Conservation (phyloP, 2,797 vertebrate genomes). For the Enteromius unitaeniatus region DNA sequence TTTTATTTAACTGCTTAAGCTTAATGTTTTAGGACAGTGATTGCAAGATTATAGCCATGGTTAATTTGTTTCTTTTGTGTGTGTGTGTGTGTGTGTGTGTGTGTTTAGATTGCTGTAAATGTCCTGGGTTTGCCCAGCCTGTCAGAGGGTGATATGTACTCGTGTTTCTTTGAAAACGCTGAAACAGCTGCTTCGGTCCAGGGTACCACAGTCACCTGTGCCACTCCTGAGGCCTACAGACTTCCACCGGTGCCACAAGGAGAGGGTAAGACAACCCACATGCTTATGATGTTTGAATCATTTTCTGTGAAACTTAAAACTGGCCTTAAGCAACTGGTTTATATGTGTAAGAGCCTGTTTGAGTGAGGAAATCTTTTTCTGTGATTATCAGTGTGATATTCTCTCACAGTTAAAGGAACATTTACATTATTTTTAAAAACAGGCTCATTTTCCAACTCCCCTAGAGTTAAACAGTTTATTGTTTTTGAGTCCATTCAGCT, state of each 20-base stretch:
- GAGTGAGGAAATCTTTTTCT: neutral
- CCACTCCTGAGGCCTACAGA: constrained; percentile 84
- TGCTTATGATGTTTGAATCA: neutral
- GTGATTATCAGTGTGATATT: neutral
- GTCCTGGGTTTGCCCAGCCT: constrained; percentile 86
- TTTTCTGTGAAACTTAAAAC: neutral
- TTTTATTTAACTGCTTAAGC: neutral
- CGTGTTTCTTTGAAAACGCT: constrained; percentile 89
- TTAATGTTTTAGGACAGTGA: neutral
- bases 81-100: neutral
- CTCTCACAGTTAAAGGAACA: neutral
- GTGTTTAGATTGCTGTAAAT: constrained; percentile 83
- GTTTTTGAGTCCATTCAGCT: too few relatives aligned
- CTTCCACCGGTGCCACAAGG: constrained; percentile 82
- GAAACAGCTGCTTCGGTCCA: constrained; percentile 84
- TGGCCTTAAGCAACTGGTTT: neutral
- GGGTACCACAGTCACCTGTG: constrained; percentile 84
- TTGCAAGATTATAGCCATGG: neutral
- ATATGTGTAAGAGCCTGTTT: neutral
- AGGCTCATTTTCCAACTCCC: too few relatives aligned
- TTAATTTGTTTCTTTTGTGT: neutral
- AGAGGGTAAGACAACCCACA: constrained; percentile 80
- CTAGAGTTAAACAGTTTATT: too few relatives aligned
- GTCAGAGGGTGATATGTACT: constrained; percentile 84
- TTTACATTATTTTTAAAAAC: too few relatives aligned